Evolutionary conservation across 2,888 invertebrate species (phyloP).

Genomic region (Oligia strigilis): DNA sequence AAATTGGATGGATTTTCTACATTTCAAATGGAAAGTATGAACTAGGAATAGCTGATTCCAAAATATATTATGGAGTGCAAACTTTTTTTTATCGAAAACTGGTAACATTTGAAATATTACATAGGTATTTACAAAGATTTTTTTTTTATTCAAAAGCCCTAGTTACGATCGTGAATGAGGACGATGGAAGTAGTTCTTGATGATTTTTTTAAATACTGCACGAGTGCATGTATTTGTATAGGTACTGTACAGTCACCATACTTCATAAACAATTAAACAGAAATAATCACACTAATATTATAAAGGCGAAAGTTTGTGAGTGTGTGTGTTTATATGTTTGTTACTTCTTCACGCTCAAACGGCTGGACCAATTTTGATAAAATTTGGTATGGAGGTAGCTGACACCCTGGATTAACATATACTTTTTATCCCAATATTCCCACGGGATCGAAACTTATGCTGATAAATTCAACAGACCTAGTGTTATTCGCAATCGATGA

Average conservation of each 20-base stretch:
- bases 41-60: not conserved
- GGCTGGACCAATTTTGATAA: too few species aligned
- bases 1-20: conserved; percentile 20
- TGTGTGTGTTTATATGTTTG: too few species aligned
- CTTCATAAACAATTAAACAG: not conserved
- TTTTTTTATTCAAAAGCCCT: not conserved
- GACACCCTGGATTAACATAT: too few species aligned
- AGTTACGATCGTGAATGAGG: not conserved
- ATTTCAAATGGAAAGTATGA: conserved; percentile 9
- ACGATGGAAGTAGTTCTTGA: not conserved
- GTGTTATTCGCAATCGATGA: conserved; percentile 22
- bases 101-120: not conserved
- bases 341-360: too few species aligned
- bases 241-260: not conserved
- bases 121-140: not conserved
- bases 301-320: too few species aligned
- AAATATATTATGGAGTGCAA: conserved; percentile 8
- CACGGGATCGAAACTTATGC: too few species aligned
- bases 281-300: conserved; percentile 1
- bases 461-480: conserved; percentile 11
- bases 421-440: too few species aligned
- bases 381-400: too few species aligned
- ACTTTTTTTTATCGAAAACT: not conserved
- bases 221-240: not conserved
- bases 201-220: not conserved